These are phyloP conservation scores for Pachyrhynchus sulphureomaculatus DNA, from an alignment of 1,140 invertebrate species.

Conservation along the genomic window DNA sequence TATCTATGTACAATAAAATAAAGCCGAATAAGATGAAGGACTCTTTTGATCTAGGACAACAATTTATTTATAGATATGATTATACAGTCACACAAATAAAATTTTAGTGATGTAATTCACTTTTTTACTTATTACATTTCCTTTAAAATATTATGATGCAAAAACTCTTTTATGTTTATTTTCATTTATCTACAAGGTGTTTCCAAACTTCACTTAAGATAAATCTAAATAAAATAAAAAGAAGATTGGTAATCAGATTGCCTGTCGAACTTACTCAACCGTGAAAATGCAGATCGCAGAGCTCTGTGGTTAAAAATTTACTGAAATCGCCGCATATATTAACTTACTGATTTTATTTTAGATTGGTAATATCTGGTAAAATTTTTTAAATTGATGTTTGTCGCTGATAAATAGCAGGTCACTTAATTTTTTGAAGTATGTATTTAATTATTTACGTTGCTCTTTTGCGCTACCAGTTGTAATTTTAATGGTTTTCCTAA, in stretches of 20 bases:
- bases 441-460: not conserved
- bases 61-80: too few relatives aligned
- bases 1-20: too few relatives aligned
- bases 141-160: not conserved
- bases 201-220: not conserved
- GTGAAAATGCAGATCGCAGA: conserved; percentile 7
- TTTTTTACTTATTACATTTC: not conserved
- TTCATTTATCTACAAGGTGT: conserved; percentile 5
- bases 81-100: not conserved
- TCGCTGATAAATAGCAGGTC: not conserved
- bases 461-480: too few relatives aligned
- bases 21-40: too few relatives aligned
- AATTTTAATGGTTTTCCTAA: too few relatives aligned
- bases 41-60: too few relatives aligned
- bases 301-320: not conserved
- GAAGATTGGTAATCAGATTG: not conserved
- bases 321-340: too few relatives aligned
- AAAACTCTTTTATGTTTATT: not conserved
- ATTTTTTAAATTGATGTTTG: not conserved
- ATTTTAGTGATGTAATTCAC: too few relatives aligned
- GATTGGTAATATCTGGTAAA: not conserved
- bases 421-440: not conserved
- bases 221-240: not conserved
- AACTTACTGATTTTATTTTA: not conserved
- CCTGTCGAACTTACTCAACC: conserved; percentile 2